Percentiles rank a stretch among this genome's conserved stretches.
These are phyloP conservation scores for Plagiodera versicolora DNA, from an alignment of 2,888 invertebrate genomes.

Conservation along the genomic window DNA sequence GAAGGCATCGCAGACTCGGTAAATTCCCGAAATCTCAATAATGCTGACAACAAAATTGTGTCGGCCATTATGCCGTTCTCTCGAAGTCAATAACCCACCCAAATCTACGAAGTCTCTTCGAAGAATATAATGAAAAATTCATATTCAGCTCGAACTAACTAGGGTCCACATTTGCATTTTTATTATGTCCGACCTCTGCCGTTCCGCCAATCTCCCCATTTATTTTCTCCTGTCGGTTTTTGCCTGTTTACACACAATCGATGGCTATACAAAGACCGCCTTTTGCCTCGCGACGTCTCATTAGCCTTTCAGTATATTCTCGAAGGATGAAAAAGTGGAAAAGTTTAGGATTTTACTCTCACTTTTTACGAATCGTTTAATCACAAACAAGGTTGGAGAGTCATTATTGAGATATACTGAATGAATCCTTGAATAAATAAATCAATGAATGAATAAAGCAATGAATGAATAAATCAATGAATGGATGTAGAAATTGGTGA, in stretches of 20 bases:
- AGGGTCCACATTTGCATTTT: slow-evolving; percentile 44
- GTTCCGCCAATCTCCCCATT: slow-evolving; percentile 40
- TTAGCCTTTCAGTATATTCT: slow-evolving; percentile 8
- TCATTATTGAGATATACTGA: too few species aligned
- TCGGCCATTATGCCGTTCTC: background rate
- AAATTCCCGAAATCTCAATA: background rate
- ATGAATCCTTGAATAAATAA: too few species aligned
- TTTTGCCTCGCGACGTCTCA: slow-evolving; percentile 21
- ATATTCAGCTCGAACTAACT: slow-evolving; percentile 43
- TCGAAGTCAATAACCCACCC: background rate
- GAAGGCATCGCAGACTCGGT: background rate
- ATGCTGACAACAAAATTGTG: background rate
- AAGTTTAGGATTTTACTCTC: background rate
- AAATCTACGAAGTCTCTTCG: slow-evolving; percentile 21
- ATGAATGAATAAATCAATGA: too few species aligned
- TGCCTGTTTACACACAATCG: slow-evolving; percentile 32
- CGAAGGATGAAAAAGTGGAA: background rate
- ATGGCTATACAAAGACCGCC: slow-evolving; percentile 30
- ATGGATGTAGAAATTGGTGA: too few species aligned
- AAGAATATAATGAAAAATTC: slow-evolving; percentile 41
- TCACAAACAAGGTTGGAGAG: too few species aligned
- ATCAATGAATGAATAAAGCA: too few species aligned
- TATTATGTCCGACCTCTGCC: slow-evolving; percentile 37
- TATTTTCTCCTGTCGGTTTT: slow-evolving; percentile 41
- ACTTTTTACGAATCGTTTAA: too few species aligned